Evolutionary conservation across 2,888 invertebrate species (phyloP), one percentile per base, ranked within the genome.

Genomic region (Heliconius erato): DNA sequence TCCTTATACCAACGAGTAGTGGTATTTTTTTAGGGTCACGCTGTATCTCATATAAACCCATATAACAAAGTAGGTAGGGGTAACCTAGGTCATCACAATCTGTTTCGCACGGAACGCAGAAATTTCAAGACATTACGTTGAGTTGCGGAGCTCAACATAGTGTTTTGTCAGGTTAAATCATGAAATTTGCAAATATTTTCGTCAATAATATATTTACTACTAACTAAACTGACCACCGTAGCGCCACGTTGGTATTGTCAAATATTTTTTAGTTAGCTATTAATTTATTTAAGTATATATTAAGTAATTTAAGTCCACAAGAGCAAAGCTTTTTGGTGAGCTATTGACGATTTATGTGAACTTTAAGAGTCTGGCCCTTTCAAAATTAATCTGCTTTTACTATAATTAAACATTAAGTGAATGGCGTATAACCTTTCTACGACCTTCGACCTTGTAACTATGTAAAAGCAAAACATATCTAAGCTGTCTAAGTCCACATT

Each of bases 371-470:
- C 23, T 26, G 14, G 23, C 12, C 6, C 26, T 14, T 71, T n/a
- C 26, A 49, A n/a, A 72, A 26, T 14, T 40, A 49, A 72, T 19
- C 72, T 72, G 72, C 72, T 72, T 72, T 72, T 72, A 44, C 11
- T 44, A 72, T 49, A 19, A 72, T 44, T 72, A 26, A 28, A 44
- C n/a, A 72, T 16, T 72, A 32, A 72, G 16, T 72, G 7, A 72
- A 44, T 26, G 16, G 7, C 26, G 16, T 72, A 26, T 72, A 72
- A 49, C 44, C 44, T 72, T 49, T 72, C 72, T 49, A 16, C 26
- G 26, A 49, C 72, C 72, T 72, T 2, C 9, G 19, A 16, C 44
- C 16, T 26, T 40, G 16, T 26, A 72, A 72, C 40, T 11, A 44
- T 40, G 9, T 68, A 28, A 78, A 78, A 32, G 28, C 19, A 77